A percentile compares a stretch with the other conserved stretches of the same genome.
phyloP scores from a whole-genome alignment of 2,888 invertebrate genomes.

The Nematopogon swammerdamellus region DNA sequence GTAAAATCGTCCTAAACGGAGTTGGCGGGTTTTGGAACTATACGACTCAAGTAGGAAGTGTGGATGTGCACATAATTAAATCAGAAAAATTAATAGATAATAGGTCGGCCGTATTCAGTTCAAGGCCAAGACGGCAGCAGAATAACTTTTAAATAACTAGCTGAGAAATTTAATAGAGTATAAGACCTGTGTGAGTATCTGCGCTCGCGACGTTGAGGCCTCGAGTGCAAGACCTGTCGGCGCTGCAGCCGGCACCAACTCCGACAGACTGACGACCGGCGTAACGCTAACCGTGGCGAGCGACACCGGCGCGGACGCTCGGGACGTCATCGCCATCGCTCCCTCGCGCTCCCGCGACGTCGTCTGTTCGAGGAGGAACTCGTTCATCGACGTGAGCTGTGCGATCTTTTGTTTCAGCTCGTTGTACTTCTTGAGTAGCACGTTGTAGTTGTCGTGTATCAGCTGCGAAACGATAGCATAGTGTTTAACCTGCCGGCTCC shows the following conservation, averaged over 20 bases:
- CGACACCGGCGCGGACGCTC: slow-evolving; percentile 45
- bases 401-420: slow-evolving; percentile 45
- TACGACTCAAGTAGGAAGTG: no score
- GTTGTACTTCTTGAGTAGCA: slow-evolving; percentile 41
- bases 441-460: slow-evolving; percentile 46
- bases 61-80: no score
- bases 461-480: slow-evolving; percentile 12
- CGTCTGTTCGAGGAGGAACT: slow-evolving; percentile 43
- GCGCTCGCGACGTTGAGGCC: slow-evolving; percentile 43
- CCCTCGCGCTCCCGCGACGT: slow-evolving; percentile 38
- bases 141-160: no score
- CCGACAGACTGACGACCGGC: slow-evolving; percentile 43
- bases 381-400: slow-evolving; percentile 48
- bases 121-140: no score
- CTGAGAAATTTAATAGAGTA: no score
- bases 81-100: no score
- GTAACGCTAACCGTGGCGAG: slow-evolving; percentile 48
- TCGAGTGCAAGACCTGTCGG: slow-evolving; percentile 38
- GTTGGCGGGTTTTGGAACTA: no score
- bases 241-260: slow-evolving; percentile 37
- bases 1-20: no score
- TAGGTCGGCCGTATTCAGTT: no score
- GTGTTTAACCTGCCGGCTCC: no score
- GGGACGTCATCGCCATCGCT: slow-evolving; percentile 45
- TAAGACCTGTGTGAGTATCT: slow-evolving; percentile 25